Percentiles rank a stretch among this genome's conserved stretches.
Conservation (phyloP, 2,797 vertebrate genomes). For the Oreochromis mossambicus region DNA sequence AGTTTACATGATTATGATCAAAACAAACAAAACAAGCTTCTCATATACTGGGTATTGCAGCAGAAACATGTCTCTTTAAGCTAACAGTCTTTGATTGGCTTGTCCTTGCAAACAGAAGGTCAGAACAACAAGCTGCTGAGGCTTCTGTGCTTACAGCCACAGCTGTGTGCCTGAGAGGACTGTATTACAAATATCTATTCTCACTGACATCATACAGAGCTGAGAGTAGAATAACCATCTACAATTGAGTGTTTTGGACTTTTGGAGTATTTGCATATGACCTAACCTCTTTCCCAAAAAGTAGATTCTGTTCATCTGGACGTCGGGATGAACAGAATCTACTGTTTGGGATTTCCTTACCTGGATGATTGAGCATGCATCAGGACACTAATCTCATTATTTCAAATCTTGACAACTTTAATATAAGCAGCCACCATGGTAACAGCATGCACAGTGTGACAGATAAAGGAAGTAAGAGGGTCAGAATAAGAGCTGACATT, state of each 20-base stretch:
- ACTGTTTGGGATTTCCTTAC: too few relatives aligned
- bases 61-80: neutral
- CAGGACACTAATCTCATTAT: neutral
- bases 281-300: neutral
- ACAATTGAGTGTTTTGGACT: fast-evolving
- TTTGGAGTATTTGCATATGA: neutral
- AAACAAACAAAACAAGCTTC: neutral
- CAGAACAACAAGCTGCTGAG: neutral
- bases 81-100: neutral
- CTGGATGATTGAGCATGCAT: too few relatives aligned
- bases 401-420: neutral
- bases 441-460: neutral
- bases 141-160: neutral
- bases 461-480: too few relatives aligned
- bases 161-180: neutral
- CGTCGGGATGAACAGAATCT: neutral
- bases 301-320: neutral
- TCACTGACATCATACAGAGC: neutral
- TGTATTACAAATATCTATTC: too few relatives aligned
- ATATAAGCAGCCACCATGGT: neutral
- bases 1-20: neutral
- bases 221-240: fast-evolving
- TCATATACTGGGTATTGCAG: neutral
- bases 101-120: neutral
- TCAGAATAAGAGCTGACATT: neutral